Evolutionary conservation across 2,797 vertebrate genomes (phyloP).

Genomic region (Manis pentadactyla): DNA sequence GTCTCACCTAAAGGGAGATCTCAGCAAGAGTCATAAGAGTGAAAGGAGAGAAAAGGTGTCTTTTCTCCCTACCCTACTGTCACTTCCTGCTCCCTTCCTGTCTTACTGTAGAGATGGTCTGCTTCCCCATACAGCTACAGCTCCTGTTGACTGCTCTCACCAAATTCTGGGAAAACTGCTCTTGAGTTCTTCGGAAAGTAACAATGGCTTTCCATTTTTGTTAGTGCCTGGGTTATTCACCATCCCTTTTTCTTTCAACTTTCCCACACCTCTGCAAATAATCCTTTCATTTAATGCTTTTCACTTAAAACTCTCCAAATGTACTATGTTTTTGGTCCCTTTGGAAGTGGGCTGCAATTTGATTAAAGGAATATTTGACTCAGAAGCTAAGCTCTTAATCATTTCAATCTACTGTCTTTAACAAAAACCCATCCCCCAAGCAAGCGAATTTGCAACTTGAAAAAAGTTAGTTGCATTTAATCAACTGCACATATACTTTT

Average conservation of each 20-base stretch:
- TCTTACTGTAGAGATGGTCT: background rate
- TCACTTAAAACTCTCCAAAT: background rate
- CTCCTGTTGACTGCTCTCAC: too few relatives aligned
- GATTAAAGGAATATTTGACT: background rate
- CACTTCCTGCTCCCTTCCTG: background rate
- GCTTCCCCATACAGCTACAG: fast-evolving
- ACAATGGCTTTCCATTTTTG: background rate
- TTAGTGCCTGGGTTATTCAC: background rate
- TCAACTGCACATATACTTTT: background rate
- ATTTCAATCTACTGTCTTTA: background rate
- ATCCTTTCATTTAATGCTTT: background rate
- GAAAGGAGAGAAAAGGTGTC: background rate
- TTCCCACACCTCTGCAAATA: background rate
- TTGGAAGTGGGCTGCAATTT: background rate
- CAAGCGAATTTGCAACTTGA: slow-evolving; percentile 13
- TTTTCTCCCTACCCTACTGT: background rate
- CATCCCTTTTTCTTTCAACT: background rate
- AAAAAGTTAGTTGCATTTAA: slow-evolving; percentile 1
- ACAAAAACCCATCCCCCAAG: background rate
- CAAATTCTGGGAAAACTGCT: background rate
- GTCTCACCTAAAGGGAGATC: background rate
- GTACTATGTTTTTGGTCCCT: background rate
- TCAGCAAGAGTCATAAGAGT: background rate
- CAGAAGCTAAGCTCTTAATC: background rate
- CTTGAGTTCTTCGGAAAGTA: background rate